These are phyloP conservation scores for Epinephelus malabaricus DNA, from an alignment of 2,797 vertebrate genomes.

Conservation along the genomic window DNA sequence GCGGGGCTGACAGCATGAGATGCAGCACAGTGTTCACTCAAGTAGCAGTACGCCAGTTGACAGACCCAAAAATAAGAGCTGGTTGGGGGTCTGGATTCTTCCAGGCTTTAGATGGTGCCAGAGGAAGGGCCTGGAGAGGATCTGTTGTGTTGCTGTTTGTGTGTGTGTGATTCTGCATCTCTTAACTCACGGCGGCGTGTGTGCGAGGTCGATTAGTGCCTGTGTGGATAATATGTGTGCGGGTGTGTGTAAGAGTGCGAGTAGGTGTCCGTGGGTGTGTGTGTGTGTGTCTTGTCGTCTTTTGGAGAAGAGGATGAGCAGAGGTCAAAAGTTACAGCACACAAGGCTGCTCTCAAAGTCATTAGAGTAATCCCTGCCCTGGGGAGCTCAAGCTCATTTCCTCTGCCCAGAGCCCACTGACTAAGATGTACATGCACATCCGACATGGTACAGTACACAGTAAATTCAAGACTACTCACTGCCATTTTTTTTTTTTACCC, in stretches of 20 bases:
- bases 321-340: slow-evolving; percentile 81
- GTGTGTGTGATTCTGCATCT: slow-evolving; percentile 46
- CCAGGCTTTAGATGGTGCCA: slow-evolving; percentile 31
- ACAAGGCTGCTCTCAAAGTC: slow-evolving; percentile 80
- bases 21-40: slow-evolving; percentile 51
- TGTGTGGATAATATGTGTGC: slow-evolving; percentile 16
- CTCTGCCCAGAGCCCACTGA: slow-evolving; percentile 75
- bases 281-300: slow-evolving; percentile 46
- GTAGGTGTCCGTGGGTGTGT: slow-evolving; percentile 19
- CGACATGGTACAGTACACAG: slow-evolving; percentile 59
- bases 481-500: slow-evolving; percentile 27
- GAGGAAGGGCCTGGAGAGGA: slow-evolving; percentile 33
- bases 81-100: slow-evolving; percentile 28
- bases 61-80: slow-evolving; percentile 46
- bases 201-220: slow-evolving; percentile 31
- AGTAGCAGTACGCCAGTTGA: slow-evolving; percentile 48
- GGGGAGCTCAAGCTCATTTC: slow-evolving; percentile 83
- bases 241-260: slow-evolving; percentile 14
- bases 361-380: slow-evolving; percentile 85
- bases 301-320: slow-evolving; percentile 71
- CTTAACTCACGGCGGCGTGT: slow-evolving; percentile 17
- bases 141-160: slow-evolving; percentile 30
- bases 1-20: slow-evolving; percentile 45
- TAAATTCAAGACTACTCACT: slow-evolving; percentile 47
- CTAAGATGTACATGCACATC: slow-evolving; percentile 73